Evolutionary conservation across 2,797 vertebrate species (phyloP), one percentile per base, ranked within the genome.

Genomic region (Sebastes nivosus): DNA sequence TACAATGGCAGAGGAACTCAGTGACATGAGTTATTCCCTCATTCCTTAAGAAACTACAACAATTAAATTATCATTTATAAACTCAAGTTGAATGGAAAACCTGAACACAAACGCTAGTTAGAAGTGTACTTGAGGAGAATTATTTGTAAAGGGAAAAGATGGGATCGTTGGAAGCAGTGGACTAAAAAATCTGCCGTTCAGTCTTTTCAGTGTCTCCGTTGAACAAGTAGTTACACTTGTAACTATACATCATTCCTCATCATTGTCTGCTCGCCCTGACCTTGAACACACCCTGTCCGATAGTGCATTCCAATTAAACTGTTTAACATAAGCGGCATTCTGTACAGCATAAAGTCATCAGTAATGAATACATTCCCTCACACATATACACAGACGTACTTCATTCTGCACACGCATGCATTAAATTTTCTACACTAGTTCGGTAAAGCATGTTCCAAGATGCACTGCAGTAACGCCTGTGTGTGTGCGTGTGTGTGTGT

Each of bases 381-480:
- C 36, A 27, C 32, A 52, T 30, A 24, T 20, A 50, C 7, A 68
- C 61, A 75, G 50, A 61, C 8, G n/a, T 55, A 22, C 59, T 72
- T 82, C 46, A 59, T 63, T 75, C 65, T 79, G 67, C 72, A 81
- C 72, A 78, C 78, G 79, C 42, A 75, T 83, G 65, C 55, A 64
- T 82, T 80, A 34, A 72, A 68, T 84, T 84, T 60, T 69, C 77
- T 29, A 71, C 76, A 32, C 38, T 61, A 38, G 36, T 81, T 60
- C 12, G 13, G 32, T 71, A 55, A 82, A 89, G 60, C 72, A 13
- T 78, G 67, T 46, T 38, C 38, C 4, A 20, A 68, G 78, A 90
- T 87, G 63, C 80, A 82, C 46, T 87, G 83, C 82, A 80, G 70
- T 24, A 67, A 73, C 8, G 57, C 59, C 68, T 22, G 24, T 60